phyloP scores from a whole-genome alignment of 2,888 invertebrate genomes.

The Dione vanillae region DNA sequence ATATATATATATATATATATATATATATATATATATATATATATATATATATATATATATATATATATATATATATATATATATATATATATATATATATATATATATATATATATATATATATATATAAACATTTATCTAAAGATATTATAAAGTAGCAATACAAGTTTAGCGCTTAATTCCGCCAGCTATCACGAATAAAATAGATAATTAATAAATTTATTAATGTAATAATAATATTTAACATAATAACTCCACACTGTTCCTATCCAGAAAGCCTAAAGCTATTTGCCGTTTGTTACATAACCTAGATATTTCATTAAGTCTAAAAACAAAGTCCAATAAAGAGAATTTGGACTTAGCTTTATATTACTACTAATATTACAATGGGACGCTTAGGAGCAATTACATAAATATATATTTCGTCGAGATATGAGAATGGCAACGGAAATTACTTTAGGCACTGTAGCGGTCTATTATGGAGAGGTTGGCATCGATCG shows the following conservation, averaged over 20 bases:
- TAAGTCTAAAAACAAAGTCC: constrained; percentile 8
- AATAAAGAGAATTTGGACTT: background rate
- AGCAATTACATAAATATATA: constrained; percentile 30
- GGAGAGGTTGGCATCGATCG: constrained; percentile 8
- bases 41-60: no score
- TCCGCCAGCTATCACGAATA: no score
- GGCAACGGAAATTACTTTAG: constrained; percentile 40
- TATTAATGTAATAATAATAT: no score
- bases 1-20: background rate
- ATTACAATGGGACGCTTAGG: constrained; percentile 15
- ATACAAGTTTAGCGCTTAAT: no score
- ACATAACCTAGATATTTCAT: constrained; percentile 2
- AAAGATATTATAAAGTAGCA: no score
- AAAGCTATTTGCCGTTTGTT: background rate
- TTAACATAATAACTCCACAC: background rate
- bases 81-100: no score
- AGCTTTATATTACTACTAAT: constrained; percentile 5
- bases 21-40: no score
- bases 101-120: no score
- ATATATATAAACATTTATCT: no score
- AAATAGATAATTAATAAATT: no score
- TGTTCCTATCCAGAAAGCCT: background rate
- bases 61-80: no score
- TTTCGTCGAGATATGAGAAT: constrained; percentile 21
- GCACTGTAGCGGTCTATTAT: constrained; percentile 9